These are phyloP conservation scores for Mus spicilegus DNA, from an alignment of 2,113 vertebrate species.

Conservation along the genomic window DNA sequence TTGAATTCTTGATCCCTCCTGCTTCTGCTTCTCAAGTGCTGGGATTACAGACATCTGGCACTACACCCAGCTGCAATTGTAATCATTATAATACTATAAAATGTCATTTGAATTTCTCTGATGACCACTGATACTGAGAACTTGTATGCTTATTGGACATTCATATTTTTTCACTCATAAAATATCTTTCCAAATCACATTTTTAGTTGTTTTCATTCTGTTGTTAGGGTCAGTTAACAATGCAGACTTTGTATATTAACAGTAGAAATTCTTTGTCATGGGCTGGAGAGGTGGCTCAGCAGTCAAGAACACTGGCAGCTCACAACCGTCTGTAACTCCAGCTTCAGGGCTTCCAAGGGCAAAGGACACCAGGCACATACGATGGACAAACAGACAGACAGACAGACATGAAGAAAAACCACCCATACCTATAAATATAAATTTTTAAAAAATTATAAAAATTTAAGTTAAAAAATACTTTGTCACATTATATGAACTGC, in stretches of 20 bases:
- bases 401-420: neutral
- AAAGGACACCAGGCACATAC: neutral
- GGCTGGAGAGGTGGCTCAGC: neutral
- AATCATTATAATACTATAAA: neutral
- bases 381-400: neutral
- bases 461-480: neutral
- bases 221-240: slow-evolving; percentile 2
- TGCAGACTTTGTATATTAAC: neutral
- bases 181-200: neutral
- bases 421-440: neutral
- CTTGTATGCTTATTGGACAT: slow-evolving; percentile 7
- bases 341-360: neutral
- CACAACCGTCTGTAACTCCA: neutral
- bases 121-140: neutral
- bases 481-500: neutral
- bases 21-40: neutral
- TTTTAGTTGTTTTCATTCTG: neutral
- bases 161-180: neutral
- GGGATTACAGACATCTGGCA: neutral
- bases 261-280: neutral
- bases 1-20: neutral
- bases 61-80: neutral
- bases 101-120: neutral
- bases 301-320: neutral
- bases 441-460: neutral